These are phyloP conservation scores for Caranx ignobilis DNA, from an alignment of 2,113 vertebrate genomes.

Conservation along the genomic window DNA sequence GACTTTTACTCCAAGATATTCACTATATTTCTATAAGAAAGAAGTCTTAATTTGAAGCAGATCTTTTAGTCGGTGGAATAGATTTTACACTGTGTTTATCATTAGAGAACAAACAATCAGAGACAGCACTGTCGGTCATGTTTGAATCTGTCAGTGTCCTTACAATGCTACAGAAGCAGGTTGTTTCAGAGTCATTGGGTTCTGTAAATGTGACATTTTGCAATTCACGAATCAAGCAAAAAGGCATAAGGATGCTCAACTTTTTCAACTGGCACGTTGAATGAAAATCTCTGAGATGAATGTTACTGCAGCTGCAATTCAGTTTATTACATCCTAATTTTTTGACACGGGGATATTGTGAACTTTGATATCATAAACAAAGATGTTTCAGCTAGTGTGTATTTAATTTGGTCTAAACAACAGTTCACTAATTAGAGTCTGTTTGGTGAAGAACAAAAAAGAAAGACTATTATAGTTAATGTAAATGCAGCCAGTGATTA, in stretches of 20 bases:
- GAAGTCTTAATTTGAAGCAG: too few relatives aligned
- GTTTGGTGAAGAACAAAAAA: constrained; percentile 15
- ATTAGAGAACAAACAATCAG: too few relatives aligned
- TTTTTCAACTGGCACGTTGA: constrained; percentile 10
- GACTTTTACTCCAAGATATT: too few relatives aligned
- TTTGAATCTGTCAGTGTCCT: too few relatives aligned
- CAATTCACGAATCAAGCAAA: constrained; percentile 8
- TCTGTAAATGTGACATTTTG: constrained; percentile 17
- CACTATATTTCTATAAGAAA: too few relatives aligned
- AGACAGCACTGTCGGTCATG: too few relatives aligned
- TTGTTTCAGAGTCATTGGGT: too few relatives aligned
- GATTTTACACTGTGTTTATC: too few relatives aligned
- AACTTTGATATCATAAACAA: neutral
- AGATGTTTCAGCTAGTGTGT: neutral
- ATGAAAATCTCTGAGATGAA: constrained; percentile 16
- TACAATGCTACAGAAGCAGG: too few relatives aligned
- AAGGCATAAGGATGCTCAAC: constrained; percentile 10
- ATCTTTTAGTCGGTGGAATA: too few relatives aligned
- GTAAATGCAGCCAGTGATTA: constrained; percentile 62
- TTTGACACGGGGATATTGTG: neutral
- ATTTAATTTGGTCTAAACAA: neutral
- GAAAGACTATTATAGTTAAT: constrained; percentile 50
- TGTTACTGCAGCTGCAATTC: neutral
- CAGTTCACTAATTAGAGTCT: constrained; percentile 2
- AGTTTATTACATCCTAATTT: constrained; percentile 1